Evolutionary conservation across 2,888 invertebrate species (phyloP).

Genomic region (Tipula lateralis): DNA sequence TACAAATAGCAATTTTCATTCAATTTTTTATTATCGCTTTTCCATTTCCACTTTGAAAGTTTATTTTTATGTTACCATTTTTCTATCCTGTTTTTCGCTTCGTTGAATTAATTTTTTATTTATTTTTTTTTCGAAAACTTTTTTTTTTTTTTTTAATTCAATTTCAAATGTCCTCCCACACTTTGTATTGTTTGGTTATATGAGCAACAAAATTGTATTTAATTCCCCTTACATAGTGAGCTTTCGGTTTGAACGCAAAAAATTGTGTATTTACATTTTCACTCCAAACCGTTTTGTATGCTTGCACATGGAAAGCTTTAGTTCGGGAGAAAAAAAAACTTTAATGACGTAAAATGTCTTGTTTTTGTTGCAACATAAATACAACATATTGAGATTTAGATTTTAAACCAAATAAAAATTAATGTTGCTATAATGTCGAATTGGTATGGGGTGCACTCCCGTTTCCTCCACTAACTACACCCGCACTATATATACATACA

Average conservation of each 20-base stretch:
- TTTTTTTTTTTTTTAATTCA: neutral
- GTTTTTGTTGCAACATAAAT: neutral
- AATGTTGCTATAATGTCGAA: neutral
- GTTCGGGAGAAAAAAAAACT: neutral
- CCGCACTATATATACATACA: too few relatives aligned
- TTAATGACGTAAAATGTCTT: neutral
- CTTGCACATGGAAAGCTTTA: neutral
- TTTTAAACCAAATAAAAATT: neutral
- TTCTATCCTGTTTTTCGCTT: slow-evolving; percentile 5
- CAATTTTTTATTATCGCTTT: neutral
- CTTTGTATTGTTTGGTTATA: neutral
- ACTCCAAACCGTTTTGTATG: neutral
- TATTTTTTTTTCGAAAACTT: neutral
- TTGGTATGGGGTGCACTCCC: neutral
- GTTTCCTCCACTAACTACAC: too few relatives aligned
- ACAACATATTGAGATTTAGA: neutral
- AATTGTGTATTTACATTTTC: neutral
- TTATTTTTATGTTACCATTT: slow-evolving; percentile 3
- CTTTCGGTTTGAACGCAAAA: neutral
- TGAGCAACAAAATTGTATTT: neutral
- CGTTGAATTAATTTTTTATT: too few relatives aligned
- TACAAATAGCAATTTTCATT: neutral
- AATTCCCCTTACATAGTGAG: neutral
- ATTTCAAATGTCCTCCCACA: neutral
- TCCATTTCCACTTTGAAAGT: neutral